These are phyloP conservation scores for Lytechinus variegatus DNA, from an alignment of 35 echinoderm and acorn worm species.

Conservation along the genomic window DNA sequence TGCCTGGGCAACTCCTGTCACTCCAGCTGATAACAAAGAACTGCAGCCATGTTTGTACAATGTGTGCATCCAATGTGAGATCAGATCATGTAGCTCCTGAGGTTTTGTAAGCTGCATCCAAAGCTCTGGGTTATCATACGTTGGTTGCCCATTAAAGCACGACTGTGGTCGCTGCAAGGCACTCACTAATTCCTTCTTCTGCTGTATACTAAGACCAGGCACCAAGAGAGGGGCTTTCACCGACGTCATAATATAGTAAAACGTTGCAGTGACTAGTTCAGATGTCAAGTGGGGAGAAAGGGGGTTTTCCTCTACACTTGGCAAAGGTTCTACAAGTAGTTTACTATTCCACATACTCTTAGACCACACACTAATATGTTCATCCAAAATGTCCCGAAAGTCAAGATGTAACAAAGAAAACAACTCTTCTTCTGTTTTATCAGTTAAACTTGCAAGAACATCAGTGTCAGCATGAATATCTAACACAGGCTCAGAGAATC, in stretches of 20 bases:
- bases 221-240: slow-evolving; percentile 77
- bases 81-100: slow-evolving; percentile 70
- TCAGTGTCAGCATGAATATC: slow-evolving; percentile 65
- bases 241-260: slow-evolving; percentile 85
- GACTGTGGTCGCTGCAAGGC: slow-evolving; percentile 81
- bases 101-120: slow-evolving; percentile 66
- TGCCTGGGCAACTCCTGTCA: slow-evolving; percentile 83
- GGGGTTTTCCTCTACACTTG: slow-evolving; percentile 12
- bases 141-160: slow-evolving; percentile 94
- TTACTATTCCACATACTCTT: slow-evolving; percentile 91
- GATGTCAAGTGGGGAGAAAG: slow-evolving; percentile 51
- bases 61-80: slow-evolving; percentile 89
- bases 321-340: slow-evolving; percentile 68
- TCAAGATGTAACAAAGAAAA: slow-evolving; percentile 71
- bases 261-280: slow-evolving; percentile 71
- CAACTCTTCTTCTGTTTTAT: slow-evolving; percentile 79
- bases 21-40: slow-evolving; percentile 66
- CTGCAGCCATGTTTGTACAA: slow-evolving; percentile 93
- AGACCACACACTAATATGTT: slow-evolving; percentile 78
- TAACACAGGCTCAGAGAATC: slow-evolving; percentile 81
- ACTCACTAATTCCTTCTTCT: slow-evolving; percentile 76
- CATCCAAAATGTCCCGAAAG: slow-evolving; percentile 60
- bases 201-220: slow-evolving; percentile 59
- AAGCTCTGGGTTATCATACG: slow-evolving; percentile 60
- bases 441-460: slow-evolving; percentile 67